Conservation (phyloP, 2,113 vertebrate species). For the Chitala chitala region DNA sequence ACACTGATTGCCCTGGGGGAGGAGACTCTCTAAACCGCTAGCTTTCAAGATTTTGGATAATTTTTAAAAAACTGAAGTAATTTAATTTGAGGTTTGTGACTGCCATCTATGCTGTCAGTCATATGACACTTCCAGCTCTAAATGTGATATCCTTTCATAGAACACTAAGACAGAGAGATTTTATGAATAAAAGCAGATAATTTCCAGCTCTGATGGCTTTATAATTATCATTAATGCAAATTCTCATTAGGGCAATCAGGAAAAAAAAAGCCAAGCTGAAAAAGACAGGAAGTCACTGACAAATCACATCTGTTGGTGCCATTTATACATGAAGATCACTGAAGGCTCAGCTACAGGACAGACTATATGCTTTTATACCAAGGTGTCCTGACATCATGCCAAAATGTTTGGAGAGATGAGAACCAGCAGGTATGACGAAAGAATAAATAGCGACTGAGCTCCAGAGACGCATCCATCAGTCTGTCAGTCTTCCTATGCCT, state of each 20-base stretch:
- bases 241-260: not conserved
- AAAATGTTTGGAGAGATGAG: not conserved
- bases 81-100: not conserved
- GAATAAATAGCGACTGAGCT: too few species aligned
- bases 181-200: constrained; percentile 3
- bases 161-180: not conserved
- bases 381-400: not conserved
- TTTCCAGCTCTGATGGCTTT: not conserved
- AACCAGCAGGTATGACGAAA: not conserved
- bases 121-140: not conserved
- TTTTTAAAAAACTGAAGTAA: not conserved
- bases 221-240: constrained; percentile 11
- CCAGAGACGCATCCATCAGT: not conserved
- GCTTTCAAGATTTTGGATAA: too few species aligned
- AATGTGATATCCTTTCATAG: not conserved
- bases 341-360: not conserved
- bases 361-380: not conserved
- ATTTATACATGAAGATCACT: constrained; percentile 10
- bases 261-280: not conserved
- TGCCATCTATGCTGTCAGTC: not conserved
- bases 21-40: too few species aligned
- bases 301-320: not conserved
- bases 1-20: too few species aligned
- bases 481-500: not conserved
- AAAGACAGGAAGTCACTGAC: constrained; percentile 22